Percentiles rank a stretch among this genome's conserved stretches.
phyloP scores from a whole-genome alignment of 2,113 vertebrate species.

The Dascyllus trimaculatus region DNA sequence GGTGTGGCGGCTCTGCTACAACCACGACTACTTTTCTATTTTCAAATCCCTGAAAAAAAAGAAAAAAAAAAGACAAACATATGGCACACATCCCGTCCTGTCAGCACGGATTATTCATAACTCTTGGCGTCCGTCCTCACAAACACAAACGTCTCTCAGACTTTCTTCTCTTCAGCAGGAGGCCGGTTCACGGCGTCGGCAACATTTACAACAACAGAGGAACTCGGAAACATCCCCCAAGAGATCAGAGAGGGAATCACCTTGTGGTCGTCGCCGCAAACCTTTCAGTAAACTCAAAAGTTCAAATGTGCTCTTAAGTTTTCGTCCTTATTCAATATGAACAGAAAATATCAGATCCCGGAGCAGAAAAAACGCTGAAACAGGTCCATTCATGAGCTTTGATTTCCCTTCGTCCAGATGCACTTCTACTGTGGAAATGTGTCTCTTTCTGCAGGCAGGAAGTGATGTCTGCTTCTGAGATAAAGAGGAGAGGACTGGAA shows the following conservation, averaged over 20 bases:
- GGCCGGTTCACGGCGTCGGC: neutral
- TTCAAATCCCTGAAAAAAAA: constrained; percentile 66
- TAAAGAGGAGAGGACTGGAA: constrained; percentile 26
- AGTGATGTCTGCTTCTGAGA: constrained; percentile 42
- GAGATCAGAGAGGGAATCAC: constrained; percentile 16
- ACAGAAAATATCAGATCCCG: constrained; percentile 42
- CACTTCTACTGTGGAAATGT: constrained; percentile 40
- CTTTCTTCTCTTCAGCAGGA: neutral
- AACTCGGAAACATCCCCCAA: constrained; percentile 23
- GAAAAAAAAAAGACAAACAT: constrained; percentile 43
- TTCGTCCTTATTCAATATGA: constrained; percentile 59
- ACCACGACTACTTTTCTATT: constrained; percentile 18
- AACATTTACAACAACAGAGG: constrained; percentile 24
- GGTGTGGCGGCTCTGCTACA: constrained; percentile 36
- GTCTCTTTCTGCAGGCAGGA: constrained; percentile 61
- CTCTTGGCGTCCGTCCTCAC: constrained; percentile 8
- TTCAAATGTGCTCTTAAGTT: constrained; percentile 21
- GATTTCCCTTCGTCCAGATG: constrained; percentile 26
- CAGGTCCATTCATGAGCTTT: constrained; percentile 31
- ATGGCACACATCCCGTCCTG: constrained; percentile 72
- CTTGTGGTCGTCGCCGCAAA: constrained; percentile 7
- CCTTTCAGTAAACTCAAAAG: constrained; percentile 26
- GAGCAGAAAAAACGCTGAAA: constrained; percentile 15
- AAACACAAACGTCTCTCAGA: constrained; percentile 34
- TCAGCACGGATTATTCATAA: constrained; percentile 39